Evolutionary conservation across 1,140 invertebrate genomes (phyloP), one percentile per base, ranked within the genome.

Genomic region (Drosophila bocqueti): DNA sequence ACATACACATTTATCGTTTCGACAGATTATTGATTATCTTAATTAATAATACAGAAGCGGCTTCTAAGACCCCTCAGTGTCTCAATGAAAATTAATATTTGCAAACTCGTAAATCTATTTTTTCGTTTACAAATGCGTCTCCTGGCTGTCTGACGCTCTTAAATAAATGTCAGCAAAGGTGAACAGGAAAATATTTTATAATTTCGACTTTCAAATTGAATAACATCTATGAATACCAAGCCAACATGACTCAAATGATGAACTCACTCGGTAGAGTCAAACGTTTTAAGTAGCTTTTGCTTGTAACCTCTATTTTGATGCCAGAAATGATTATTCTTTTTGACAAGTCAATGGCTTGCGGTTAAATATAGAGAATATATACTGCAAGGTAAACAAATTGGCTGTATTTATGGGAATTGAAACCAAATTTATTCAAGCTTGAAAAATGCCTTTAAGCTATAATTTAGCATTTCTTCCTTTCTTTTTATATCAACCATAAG

Each of bases 91-190:
- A 50, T 11, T 4, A 7, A 10, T 38, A 18, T 18, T 29, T 52
- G 15, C 24, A 24, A 13, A 38, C 18, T 38, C 1, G 11, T 29
- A 9, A 52, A 62, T 21, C 42, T 1, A 36, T 62, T 50, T 50
- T 36, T 4, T 36, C 42, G 5, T 34, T 24, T 8, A 34, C n/a
- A 24, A 34, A 49, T 31, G 16, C 9, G 34, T 21, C 57, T 38
- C 34, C 55, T 38, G 10, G 47, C 8, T 18, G 66, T 65, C 60
- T 52, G 21, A 11, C 6, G 13, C 31, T 46, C 36, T 46, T 9
- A 43, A 65, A 61, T 46, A 66, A 61, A 62, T 69, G 31, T 16
- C 47, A 54, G 38, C 34, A 43, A 68, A 65, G 60, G 66, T 65
- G 61, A 69, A 31, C 61, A 45, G 34, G 29, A 24, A 36, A 50